Evolutionary conservation across 2,797 vertebrate genomes (phyloP), one percentile per base, ranked within the genome.

Genomic region (Chanos chanos): DNA sequence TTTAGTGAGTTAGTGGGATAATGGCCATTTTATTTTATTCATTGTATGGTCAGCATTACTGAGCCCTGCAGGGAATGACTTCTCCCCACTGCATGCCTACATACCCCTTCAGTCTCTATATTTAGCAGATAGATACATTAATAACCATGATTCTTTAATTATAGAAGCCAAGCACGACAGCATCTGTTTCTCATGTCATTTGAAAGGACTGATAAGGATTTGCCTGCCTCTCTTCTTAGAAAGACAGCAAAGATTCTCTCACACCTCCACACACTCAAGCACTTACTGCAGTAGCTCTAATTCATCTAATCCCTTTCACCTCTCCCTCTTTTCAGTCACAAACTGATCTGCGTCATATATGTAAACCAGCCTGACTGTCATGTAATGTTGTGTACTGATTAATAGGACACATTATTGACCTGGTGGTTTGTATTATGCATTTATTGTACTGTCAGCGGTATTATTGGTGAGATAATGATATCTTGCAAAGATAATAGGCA

Each of bases 251-350:
- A 50, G 34, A 44, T 6, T 51, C 36, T 24, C 39, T 16, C 30
- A 33, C 61, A 61, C 57, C 61, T 66, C 48, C 8, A 15, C 19
- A 19, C 51, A n/a, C n/a, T n/a, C 40, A 28, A 34, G 54, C 60
- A 58, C 49, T 66, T 58, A 58, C 56, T 61, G 39, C 27, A 28
- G 10, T 16, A 12, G 36, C 40, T 36, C 10, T 73, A 54, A 65
- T 65, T 37, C 55, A 51, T 25, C 64, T 65, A 64, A 65, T 56
- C 50, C 22, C 4, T 8, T 31, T 33, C 51, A 53, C 47, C 57
- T 61, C 55, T 54, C 31, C 28, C 44, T 48, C 34, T 41, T 9
- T 58, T 7, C 39, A 31, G 50, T 22, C 45, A 40, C 49, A 21
- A 34, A 39, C 36, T 12, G 5, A 51, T 12, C 50, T 61, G 30